Base-by-base conservation (phyloP, 2,888 invertebrate species). In the Pristionchus mayeri region DNA sequence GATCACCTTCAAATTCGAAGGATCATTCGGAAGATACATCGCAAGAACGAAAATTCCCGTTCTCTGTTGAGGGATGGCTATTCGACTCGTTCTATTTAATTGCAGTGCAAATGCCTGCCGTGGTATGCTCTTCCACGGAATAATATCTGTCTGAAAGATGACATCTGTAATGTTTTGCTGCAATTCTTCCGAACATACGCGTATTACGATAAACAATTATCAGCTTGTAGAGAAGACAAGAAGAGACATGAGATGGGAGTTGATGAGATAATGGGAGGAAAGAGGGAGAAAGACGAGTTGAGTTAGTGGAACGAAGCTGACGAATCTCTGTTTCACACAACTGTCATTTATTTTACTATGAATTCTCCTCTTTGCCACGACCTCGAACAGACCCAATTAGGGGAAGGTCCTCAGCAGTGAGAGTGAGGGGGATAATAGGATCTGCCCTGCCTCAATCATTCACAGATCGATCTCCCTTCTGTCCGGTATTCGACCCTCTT, bases 401-500 rank as follows among this genome's bases (percentile, higher is more conserved):
- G 40, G 40, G 44, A 44, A 7, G 18, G n/a, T 40, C 11, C 71
- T 71, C 0, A 71, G 71, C n/a, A 16, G 18, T 11, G 71, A 40
- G 24, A 9, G 71, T 24, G 71, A 40, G 37, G 30, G 71, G 11
- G 37, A 71, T 71, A 71, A 71, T 71, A 71, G 44, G 71, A 71
- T 71, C 71, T 71, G 40, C 40, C 40, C 18, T 34, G n/a, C 27
- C 57, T 37, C 71, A 40, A 71, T 63, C 9, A 63, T 34, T 13
- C 34, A 34, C 11, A 11, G 7, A 63, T 71, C 71, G 63, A 71
- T 37, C 44, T 37, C n/a, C 2, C 40, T 9, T n/a, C 37, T 44
- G 44, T 40, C 71, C 71, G 44, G 71, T 71, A 71, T 71, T 71
- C 71, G 71, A 63, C 71, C 71, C 71, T 44, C 71, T 18, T 21